Base-by-base conservation (phyloP, 2,888 invertebrate genomes). In the Hesperia comma region DNA sequence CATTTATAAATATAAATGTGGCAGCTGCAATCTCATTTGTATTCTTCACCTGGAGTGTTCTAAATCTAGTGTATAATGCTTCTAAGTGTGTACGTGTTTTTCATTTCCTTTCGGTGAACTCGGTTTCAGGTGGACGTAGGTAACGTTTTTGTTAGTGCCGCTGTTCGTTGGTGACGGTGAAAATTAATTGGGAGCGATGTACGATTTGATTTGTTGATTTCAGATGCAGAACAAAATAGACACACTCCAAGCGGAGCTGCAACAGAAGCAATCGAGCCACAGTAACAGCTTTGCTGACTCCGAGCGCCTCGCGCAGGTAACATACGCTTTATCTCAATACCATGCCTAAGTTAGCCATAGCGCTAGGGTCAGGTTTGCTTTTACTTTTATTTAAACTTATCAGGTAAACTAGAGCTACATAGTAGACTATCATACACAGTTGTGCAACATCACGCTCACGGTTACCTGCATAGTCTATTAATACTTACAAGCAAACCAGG, bases 211-310 rank as follows among this genome's bases (percentile, higher is more conserved):
- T 19, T 61, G 2, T 66, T 21, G 54, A 32, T 63, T 60, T 49
- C 81, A 94, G 94, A 88, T 94, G 86, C 93, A 93, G 82, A 86
- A 86, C 58, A 93, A 93, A 82, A 90, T 93, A 76, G 86, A 87
- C 66, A 78, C 90, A 14, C 81, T 94, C 70, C 90, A 94, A 80
- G 79, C 77, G 26, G 90, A 93, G 76, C 75, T 94, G 73, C 82
- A 85, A 64, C 86, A 90, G 68, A 79, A 81, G 74, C 82, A 80
- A 70, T 75, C 78, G 43, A 82, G 82, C 67, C 85, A 86, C 76
- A 87, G 79, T 68, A 85, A 83, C 78, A 88, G 82, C 69, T 86
- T 90, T 71, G 87, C 87, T 10, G 90, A 90, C 51, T 76, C 88
- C 14, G 90, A 90, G 77, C 77, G 87, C 70, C 75, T 79, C 68